Evolutionary conservation across 1,140 invertebrate genomes (phyloP), one percentile per base, ranked within the genome.

Genomic region (Drosophila parabipectinata): DNA sequence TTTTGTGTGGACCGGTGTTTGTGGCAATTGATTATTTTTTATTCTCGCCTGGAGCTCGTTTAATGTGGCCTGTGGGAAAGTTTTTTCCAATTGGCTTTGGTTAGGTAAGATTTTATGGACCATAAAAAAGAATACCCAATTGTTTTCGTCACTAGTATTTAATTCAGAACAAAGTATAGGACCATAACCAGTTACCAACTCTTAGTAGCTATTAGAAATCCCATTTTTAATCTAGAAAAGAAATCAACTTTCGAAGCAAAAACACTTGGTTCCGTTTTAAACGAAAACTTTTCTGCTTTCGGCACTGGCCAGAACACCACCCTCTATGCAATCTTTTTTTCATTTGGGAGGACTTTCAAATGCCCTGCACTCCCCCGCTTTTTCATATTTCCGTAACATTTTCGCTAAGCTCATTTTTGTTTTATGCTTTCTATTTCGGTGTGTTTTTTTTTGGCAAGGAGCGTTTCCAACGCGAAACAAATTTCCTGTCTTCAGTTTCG

Each of bases 1-100:
- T 37, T 44, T 54, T 64, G 26, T 21, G 9, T 34, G 47, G 28
- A 51, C 15, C 12, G 5, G 9, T n/a, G 41, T 14, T 47, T 26
- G 28, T 7, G 30, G 32, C 44, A 69, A 71, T 71, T 71, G 52
- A 71, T 57, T 69, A 55, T 71, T 69, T 69, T 50, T 50, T 56
- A 48, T 57, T 69, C 32, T 57, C 41, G 52, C 55, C 53, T 61
- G 56, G 48, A 44, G 30, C 53, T 56, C 12, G 32, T 69, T 72
- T 37, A 47, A 39, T 50, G 59, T 62, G 59, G 52, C 56, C 37
- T 59, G 44, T 81, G 79, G 73, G 79, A 82, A 78, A 82, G 61
- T 78, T 73, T 58, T 21, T 21, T 57, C 59, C 32, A 41, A 74
- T 67, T 74, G 44, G 53, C 52, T 68, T 62, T 45, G 44, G 67